Evolutionary conservation across 1,140 invertebrate species (phyloP), one percentile per base, ranked within the genome.

Genomic region (Polypedilum vanderplanki): DNA sequence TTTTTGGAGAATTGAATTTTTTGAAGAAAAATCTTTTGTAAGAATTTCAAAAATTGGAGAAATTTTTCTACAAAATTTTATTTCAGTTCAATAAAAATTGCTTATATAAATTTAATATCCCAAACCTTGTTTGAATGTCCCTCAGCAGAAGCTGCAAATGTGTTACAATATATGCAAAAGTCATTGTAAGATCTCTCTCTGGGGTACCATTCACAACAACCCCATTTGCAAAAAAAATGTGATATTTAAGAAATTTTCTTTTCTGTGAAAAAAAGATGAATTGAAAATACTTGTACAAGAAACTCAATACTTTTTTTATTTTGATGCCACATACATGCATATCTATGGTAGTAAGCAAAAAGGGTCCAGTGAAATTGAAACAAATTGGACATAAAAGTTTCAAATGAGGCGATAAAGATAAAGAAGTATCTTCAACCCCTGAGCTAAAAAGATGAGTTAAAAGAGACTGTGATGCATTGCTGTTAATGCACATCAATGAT

Each of bases 331-430:
- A 57, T 57, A 57, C 46, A 57, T 15, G 12, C 12, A n/a, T 57
- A 57, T 57, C n/a, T 57, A n/a, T 3, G n/a, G 10, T 3, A 57
- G 46, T 57, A 57, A 12, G 46, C 12, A n/a, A 57, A 57, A 57
- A 57, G 46, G 46, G 65, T 70, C 65, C 65, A 70, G 65, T 70
- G 20, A 70, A 70, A 70, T 70, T 70, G 65, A 70, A 70, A 70
- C 20, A 70, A 70, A 70, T 70, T 70, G 65, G 20, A 70, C 65
- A 70, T 70, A 70, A 70, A n/a, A 70, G 17, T 70, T 22, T 70
- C 7, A 70, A 18, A 10, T 22, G 20, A 18, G 20, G 18, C 9
- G 24, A 70, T 70, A 70, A n/a, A n/a, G n/a, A n/a, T n/a, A n/a
- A 33, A 33, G 24, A 33, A 33, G 46, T 3, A 57, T 46, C 9